A percentile compares a stretch with the other conserved stretches of the same genome.
These are phyloP conservation scores for Hypotaenidia okinawae DNA, from an alignment of 2,797 vertebrate genomes.

Conservation along the genomic window DNA sequence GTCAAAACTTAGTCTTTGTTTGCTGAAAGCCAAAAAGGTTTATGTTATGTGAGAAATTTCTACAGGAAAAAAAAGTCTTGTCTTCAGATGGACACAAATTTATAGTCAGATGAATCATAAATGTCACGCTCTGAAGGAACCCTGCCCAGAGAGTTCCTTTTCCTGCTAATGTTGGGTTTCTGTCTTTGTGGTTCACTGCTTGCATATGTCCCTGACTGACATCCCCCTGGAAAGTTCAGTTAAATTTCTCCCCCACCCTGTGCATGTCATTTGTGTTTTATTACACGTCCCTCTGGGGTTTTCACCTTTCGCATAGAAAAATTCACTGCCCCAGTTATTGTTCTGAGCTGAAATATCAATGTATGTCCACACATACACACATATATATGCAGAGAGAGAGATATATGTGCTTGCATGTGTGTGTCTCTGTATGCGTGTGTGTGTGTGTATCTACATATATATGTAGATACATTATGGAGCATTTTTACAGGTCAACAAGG, in stretches of 20 bases:
- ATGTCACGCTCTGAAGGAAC: constrained; percentile 48
- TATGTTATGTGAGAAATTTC: constrained; percentile 18
- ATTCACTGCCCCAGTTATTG: accelerated
- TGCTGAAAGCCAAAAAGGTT: neutral
- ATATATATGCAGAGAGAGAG: neutral
- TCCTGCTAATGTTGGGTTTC: constrained; percentile 13
- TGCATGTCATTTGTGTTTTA: neutral
- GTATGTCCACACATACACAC: neutral
- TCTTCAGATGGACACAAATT: constrained; percentile 36
- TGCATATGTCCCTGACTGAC: constrained; percentile 33
- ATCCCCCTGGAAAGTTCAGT: neutral
- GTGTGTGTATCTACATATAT: no score
- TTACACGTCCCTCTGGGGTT: neutral
- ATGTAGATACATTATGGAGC: neutral
- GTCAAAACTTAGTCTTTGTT: neutral
- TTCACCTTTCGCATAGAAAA: neutral
- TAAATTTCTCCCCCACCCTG: neutral
- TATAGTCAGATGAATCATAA: constrained; percentile 62
- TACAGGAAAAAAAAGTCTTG: constrained; percentile 22
- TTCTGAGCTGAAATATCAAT: neutral
- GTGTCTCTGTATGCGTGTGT: no score
- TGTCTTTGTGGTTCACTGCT: constrained; percentile 50
- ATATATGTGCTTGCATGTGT: neutral
- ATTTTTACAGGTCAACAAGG: neutral
- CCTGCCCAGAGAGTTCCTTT: constrained; percentile 43